Base-by-base conservation (phyloP, 2,888 invertebrate species). In the Lomographa bimaculata region DNA sequence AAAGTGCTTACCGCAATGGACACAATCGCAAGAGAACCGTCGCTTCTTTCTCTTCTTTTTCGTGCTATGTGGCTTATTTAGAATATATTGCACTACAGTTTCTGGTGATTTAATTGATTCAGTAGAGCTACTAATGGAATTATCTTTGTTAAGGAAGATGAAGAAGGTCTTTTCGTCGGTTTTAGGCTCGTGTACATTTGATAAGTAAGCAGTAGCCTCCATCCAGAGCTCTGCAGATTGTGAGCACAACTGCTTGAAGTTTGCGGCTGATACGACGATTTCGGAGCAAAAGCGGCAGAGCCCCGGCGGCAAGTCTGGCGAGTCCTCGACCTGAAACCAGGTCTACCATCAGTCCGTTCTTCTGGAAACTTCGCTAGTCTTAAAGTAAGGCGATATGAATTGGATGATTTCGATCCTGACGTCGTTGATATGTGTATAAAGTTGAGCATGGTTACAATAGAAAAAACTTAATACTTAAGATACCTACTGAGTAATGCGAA, bases 271-370 rank as follows among this genome's bases (percentile, higher is more conserved):
- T 17, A 77, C 21, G 32, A 71, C 59, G 38, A 66, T 71, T 30
- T 71, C 64, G 7, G 61, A 61, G 61, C 86, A 87, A 29, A 34
- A 34, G 42, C 62, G 50, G 73, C 86, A 87, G 25, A 77, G 50
- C 11, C 78, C 73, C 18, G 57, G 51, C 29, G 86, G 86, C 46
- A 85, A 58, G 3, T 54, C 69, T 7, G 54, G 37, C 47, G 74
- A 77, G 51, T 73, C 64, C 57, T 60, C 71, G 59, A 87, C 72
- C 86, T 87, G 86, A 81, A 87, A 87, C 71, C 64, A 84, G 64
- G 80, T 56, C 55, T 70, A 69, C 66, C 64, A 72, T 85, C 81
- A 85, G 70, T 68, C 78, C 68, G 73, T 69, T 32, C 37, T 44
- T 41, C 33, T 20, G 7, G 40, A 0, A 11, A 7, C 23, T 17